A percentile compares a stretch with the other conserved stretches of the same genome.
phyloP scores from a whole-genome alignment of 2,113 vertebrate species.

The Antidorcas marsupialis region DNA sequence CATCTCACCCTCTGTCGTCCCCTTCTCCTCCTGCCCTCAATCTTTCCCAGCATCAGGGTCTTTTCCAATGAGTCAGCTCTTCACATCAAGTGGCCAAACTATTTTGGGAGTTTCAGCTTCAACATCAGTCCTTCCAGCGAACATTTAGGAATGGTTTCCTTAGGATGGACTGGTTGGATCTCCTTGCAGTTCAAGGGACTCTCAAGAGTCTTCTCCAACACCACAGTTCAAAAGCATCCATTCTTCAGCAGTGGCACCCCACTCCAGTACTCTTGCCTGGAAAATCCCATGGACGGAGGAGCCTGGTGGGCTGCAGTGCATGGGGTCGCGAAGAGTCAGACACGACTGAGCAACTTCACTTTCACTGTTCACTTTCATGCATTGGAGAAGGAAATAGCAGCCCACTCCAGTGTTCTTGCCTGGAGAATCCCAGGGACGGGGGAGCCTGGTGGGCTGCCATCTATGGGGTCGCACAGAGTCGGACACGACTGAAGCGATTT shows the following conservation, averaged over 20 bases:
- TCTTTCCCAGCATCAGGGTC: background rate
- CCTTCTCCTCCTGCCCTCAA: background rate
- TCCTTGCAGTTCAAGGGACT: background rate
- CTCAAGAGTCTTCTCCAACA: background rate
- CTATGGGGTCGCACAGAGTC: too few relatives aligned
- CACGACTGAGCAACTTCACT: too few relatives aligned
- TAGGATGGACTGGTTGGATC: background rate
- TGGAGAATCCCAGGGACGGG: too few relatives aligned
- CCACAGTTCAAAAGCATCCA: background rate
- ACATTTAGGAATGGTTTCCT: background rate
- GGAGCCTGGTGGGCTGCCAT: too few relatives aligned
- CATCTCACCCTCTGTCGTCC: background rate
- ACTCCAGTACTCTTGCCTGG: too few relatives aligned
- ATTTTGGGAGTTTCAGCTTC: background rate
- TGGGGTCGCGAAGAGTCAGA: fast-evolving
- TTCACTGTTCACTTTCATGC: too few relatives aligned
- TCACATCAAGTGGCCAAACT: fast-evolving
- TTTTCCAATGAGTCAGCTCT: background rate
- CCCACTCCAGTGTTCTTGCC: too few relatives aligned
- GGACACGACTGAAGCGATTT: too few relatives aligned
- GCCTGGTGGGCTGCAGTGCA: too few relatives aligned
- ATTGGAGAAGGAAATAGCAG: too few relatives aligned
- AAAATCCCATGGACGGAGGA: too few relatives aligned
- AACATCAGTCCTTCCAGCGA: background rate
- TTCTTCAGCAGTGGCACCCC: fast-evolving